Percentiles rank a stretch among this genome's conserved stretches.
Conservation (phyloP, 2,888 invertebrate genomes). For the Lasiommata megera region DNA sequence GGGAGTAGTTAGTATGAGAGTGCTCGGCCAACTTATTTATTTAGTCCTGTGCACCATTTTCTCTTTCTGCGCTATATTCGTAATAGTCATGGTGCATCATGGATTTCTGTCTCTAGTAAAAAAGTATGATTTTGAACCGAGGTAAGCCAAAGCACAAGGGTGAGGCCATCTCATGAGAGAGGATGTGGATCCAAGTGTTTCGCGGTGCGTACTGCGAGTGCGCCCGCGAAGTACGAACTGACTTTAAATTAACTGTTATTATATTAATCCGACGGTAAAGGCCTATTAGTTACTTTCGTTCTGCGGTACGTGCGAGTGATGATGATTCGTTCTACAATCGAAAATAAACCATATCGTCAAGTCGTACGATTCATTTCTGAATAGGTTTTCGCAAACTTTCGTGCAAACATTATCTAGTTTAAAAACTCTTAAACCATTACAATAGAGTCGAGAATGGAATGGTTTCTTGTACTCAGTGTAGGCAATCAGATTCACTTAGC, state of each 20-base stretch:
- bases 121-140: too few relatives aligned
- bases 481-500: conserved; percentile 2
- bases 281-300: conserved; percentile 4
- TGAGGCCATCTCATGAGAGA: too few relatives aligned
- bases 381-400: neutral
- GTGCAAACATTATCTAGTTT: neutral
- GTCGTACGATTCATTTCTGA: neutral
- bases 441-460: neutral
- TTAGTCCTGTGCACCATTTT: too few relatives aligned
- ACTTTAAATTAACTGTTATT: neutral
- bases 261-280: neutral
- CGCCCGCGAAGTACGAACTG: too few relatives aligned
- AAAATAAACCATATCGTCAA: neutral
- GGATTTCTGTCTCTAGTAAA: too few relatives aligned
- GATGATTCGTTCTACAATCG: neutral
- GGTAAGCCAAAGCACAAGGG: too few relatives aligned
- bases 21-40: too few relatives aligned
- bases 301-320: neutral
- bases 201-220: too few relatives aligned
- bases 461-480: neutral
- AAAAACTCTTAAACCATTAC: neutral
- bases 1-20: too few relatives aligned
- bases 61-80: too few relatives aligned
- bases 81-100: too few relatives aligned
- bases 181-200: too few relatives aligned